Percentiles rank a stretch among this genome's conserved stretches.
These are phyloP conservation scores for Lasioglossum calceatum DNA, from an alignment of 2,888 invertebrate genomes.

Conservation along the genomic window DNA sequence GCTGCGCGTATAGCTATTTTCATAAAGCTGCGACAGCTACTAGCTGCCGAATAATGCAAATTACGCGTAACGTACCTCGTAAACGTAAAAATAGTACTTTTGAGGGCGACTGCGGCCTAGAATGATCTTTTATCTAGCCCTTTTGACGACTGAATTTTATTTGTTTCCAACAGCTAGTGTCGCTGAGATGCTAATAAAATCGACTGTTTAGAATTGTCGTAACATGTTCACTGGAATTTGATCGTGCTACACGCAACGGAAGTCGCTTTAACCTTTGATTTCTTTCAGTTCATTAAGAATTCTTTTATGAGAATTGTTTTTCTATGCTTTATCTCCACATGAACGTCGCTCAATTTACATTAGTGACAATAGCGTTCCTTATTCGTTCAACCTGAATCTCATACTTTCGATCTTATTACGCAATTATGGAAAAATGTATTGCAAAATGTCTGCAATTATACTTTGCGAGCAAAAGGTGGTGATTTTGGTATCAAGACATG, in stretches of 20 bases:
- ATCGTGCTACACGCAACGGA: background rate
- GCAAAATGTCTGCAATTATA: too few species aligned
- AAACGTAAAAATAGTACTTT: too few species aligned
- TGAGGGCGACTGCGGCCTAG: too few species aligned
- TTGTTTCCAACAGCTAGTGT: background rate
- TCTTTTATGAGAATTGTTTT: background rate
- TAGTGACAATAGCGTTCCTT: background rate
- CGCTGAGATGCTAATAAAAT: background rate
- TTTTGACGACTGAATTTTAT: background rate
- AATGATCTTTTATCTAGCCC: too few species aligned
- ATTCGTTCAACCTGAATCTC: background rate
- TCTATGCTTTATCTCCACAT: background rate
- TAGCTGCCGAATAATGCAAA: too few species aligned
- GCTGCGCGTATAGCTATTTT: too few species aligned
- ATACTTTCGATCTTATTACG: background rate
- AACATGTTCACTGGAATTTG: background rate
- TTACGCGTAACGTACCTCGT: too few species aligned
- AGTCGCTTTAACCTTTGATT: background rate
- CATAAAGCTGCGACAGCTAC: too few species aligned
- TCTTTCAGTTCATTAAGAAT: background rate
- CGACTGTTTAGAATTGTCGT: background rate
- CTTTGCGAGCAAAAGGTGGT: too few species aligned
- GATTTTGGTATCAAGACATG: too few species aligned
- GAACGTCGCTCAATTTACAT: background rate
- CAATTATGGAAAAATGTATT: too few species aligned